These are phyloP conservation scores for Avahi laniger DNA, from an alignment of 2,797 vertebrate species.

Conservation along the genomic window DNA sequence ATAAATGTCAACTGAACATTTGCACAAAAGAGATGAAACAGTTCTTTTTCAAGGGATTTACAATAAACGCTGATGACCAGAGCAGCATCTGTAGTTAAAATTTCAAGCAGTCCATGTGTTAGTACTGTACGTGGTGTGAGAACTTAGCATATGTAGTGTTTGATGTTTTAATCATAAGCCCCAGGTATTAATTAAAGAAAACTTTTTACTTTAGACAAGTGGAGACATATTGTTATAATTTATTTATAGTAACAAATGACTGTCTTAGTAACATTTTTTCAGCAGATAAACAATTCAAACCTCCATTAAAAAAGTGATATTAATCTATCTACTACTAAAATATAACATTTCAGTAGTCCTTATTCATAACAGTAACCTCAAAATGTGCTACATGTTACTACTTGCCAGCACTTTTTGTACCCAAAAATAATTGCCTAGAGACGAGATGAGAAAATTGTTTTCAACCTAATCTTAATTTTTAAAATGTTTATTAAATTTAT, in stretches of 20 bases:
- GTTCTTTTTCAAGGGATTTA: neutral
- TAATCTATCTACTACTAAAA: neutral
- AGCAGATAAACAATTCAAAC: neutral
- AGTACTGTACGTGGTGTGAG: constrained; percentile 26
- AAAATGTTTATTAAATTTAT: neutral
- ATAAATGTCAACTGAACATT: neutral
- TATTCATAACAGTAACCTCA: neutral
- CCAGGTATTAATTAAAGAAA: constrained; percentile 69
- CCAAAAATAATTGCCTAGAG: neutral
- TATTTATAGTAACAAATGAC: constrained; percentile 9
- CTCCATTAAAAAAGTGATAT: neutral
- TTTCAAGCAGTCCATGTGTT: neutral
- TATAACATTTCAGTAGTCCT: neutral
- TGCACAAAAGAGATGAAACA: neutral
- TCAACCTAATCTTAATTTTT: neutral
- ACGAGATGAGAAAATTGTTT: neutral
- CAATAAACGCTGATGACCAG: neutral
- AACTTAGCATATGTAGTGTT: constrained; percentile 54
- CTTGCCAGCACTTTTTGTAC: neutral
- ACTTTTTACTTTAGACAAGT: neutral
- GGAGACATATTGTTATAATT: neutral
- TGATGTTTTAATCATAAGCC: constrained; percentile 51
- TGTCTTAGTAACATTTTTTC: neutral
- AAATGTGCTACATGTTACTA: neutral
- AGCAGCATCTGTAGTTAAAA: neutral